Evolutionary conservation across 2,888 invertebrate genomes (phyloP), one percentile per base, ranked within the genome.

Genomic region (Syritta pipiens): DNA sequence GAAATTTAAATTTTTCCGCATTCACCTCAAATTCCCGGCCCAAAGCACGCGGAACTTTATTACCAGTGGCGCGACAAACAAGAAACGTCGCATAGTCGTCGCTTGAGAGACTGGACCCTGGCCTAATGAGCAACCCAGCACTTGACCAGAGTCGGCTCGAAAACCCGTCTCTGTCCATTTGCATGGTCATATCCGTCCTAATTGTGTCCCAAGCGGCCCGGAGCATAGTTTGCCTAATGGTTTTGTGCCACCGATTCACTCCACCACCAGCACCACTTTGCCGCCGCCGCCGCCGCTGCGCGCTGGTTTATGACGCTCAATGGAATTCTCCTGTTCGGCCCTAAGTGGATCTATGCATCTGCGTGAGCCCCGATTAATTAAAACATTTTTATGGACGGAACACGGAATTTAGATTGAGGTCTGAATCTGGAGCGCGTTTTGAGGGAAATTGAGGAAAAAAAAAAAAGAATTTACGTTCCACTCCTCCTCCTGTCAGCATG

Each of bases 201-300:
- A 74, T 74, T 74, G 75, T 53, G 40, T 68, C 60, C 55, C 42
- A 42, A 42, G 48, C 48, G 28, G 37, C 53, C 62, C 55, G 40
- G 40, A 55, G 60, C 48, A 75, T 55, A 75, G 60, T 68, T 75
- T 68, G 62, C 75, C 68, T 75, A 75, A 75, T 75, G 75, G 75
- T 32, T 75, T 75, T 68, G 75, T 75, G 75, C 75, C 75, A 75
- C 75, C 42, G 68, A 75, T 48, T 62, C 59, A 46, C 20, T 24
- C 17, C n/a, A 37, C 30, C 10, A n/a, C n/a, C n/a, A n/a, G n/a
- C 26, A 32, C 14, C 51, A 14, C 40, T 42, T 55, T 26, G 17
- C 22, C 37, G 19, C 44, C 37, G 46, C 10, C 19, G 12, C 1
- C 24, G 3, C 22, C 22, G 10, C 12, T 17, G 3, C 19, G 42